Conservation (phyloP, 2,797 vertebrate species). For the Sardinella longiceps region DNA sequence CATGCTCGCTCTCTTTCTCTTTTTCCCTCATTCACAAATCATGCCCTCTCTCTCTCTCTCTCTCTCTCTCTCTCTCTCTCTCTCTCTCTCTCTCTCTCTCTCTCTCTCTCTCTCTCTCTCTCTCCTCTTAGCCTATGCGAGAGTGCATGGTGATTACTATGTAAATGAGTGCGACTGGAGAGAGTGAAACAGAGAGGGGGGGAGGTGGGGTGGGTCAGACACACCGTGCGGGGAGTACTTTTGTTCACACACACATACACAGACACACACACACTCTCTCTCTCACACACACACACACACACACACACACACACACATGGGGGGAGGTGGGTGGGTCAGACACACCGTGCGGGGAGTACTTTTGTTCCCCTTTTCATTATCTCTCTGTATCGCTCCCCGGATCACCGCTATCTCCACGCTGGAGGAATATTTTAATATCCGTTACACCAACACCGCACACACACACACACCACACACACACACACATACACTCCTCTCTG, state of each 20-base stretch:
- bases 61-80: constrained; percentile 41
- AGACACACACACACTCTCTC: too few species aligned
- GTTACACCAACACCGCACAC: constrained; percentile 69
- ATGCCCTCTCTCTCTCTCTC: constrained; percentile 54
- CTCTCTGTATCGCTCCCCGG: constrained; percentile 80
- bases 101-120: constrained; percentile 50
- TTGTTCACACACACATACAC: too few species aligned
- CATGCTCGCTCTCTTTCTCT: constrained; percentile 48
- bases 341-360: constrained; percentile 75
- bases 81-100: constrained; percentile 50
- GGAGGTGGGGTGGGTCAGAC: constrained; percentile 48
- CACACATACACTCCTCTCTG: neutral
- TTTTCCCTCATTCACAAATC: constrained; percentile 75
- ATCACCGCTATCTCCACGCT: constrained; percentile 78
- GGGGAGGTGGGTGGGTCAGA: constrained; percentile 69
- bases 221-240: constrained; percentile 31
- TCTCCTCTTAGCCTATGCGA: constrained; percentile 66
- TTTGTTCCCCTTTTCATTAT: constrained; percentile 87
- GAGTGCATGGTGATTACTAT: constrained; percentile 82
- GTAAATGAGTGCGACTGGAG: constrained; percentile 80
- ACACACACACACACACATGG: too few species aligned
- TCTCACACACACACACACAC: too few species aligned
- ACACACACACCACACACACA: constrained; percentile 64
- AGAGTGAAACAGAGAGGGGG: constrained; percentile 49
- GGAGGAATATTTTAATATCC: constrained; percentile 85